Evolutionary conservation across 2,797 vertebrate genomes (phyloP).

Genomic region (Avahi laniger): DNA sequence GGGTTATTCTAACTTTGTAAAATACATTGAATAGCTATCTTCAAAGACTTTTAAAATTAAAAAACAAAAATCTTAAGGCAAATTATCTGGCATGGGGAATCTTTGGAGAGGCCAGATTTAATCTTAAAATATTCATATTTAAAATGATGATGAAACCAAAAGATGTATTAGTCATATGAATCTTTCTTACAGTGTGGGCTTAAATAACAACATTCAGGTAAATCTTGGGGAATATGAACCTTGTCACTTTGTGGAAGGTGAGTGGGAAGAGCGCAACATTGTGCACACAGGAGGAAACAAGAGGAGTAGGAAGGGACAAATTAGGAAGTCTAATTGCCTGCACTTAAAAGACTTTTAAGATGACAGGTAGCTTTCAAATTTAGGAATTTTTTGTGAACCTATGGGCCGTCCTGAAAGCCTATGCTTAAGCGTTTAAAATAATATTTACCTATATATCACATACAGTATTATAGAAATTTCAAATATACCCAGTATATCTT

Average conservation of each 20-base stretch:
- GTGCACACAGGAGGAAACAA: background rate
- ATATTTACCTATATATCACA: background rate
- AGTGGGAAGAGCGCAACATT: background rate
- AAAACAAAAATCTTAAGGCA: background rate
- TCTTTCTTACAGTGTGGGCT: background rate
- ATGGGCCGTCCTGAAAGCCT: background rate
- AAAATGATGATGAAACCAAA: background rate
- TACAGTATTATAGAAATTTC: conserved; percentile 4
- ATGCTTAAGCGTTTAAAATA: background rate
- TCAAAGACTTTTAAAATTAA: background rate
- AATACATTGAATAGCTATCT: background rate
- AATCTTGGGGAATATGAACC: background rate
- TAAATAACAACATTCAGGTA: conserved; percentile 12
- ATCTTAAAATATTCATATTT: background rate
- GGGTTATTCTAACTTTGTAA: background rate
- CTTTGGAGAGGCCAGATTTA: background rate
- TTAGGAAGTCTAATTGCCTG: background rate
- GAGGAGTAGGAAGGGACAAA: background rate
- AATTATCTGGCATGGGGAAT: background rate
- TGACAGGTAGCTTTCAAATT: background rate
- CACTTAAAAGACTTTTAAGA: background rate
- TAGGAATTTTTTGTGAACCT: background rate
- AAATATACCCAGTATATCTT: background rate
- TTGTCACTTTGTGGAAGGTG: background rate
- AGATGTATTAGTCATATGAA: background rate